phyloP scores from a whole-genome alignment of 64 coral and sea anemone genomes.

The Astreopora myriophthalma region DNA sequence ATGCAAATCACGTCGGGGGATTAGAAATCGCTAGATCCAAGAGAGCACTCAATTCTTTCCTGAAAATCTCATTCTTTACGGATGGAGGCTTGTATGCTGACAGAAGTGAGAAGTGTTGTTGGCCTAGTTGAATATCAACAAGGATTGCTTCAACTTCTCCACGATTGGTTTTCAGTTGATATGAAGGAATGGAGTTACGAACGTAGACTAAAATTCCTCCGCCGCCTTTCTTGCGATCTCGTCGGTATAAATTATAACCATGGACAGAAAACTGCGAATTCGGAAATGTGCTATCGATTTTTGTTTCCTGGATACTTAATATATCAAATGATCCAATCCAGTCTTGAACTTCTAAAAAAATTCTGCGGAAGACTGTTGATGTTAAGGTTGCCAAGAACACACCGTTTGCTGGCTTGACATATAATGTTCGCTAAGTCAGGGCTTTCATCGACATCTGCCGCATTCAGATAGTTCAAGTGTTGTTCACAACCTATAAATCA shows the following conservation, averaged over 20 bases:
- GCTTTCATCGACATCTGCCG: neutral
- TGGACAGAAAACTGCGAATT: conserved; percentile 37
- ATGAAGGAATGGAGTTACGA: conserved; percentile 36
- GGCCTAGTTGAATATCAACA: conserved; percentile 24
- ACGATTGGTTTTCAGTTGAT: conserved; percentile 10
- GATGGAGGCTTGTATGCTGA: conserved; percentile 19
- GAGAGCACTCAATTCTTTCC: neutral
- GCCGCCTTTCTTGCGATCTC: conserved; percentile 31
- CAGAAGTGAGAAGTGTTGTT: conserved; percentile 26
- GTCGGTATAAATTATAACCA: conserved; percentile 18
- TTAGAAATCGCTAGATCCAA: conserved; percentile 31
- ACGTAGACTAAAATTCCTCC: neutral
- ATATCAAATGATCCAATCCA: conserved; percentile 38
- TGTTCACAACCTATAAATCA: too few species aligned
- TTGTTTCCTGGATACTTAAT: conserved; percentile 63
- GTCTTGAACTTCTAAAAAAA: neutral
- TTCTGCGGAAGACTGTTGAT: neutral
- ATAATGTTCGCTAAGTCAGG: neutral
- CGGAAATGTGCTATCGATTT: conserved; percentile 58
- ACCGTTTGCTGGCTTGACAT: neutral
- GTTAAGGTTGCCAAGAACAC: neutral
- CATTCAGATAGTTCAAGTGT: neutral
- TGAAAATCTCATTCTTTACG: conserved; percentile 46
- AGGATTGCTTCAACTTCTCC: conserved; percentile 41
- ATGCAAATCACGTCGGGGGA: conserved; percentile 14